Base-by-base conservation (phyloP, 2,113 vertebrate genomes). In the Bettongia penicillata region DNA sequence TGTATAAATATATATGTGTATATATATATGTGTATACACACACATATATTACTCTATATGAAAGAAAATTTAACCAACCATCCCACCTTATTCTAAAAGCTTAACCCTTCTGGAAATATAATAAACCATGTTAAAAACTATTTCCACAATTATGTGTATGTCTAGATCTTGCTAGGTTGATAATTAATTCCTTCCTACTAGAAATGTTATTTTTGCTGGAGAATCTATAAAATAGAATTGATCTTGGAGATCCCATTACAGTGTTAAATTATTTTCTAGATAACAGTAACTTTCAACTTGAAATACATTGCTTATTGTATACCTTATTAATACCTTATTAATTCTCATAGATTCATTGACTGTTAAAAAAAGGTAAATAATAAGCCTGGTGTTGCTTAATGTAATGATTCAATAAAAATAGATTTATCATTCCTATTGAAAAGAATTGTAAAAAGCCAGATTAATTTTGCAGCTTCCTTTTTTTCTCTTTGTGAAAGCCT, bases 141-240 rank as follows among this genome's bases (percentile, higher is more conserved):
- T 98, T 99, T 99, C 99, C 98, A 99, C 92, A 98, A 98, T 98
- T 97, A 97, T 49, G 95, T 97, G 97, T 98, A 98, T 98, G 98
- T 98, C 97, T 98, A 98, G 97, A 98, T 98, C 96, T 98, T 98
- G 96, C 97, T 98, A 98, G 98, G 97, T 99, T 98, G 98, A 93
- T 98, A 98, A 98, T 97, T 97, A 98, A 98, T 97, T 98, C 90
- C 98, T 98, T 98, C 98, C 94, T 98, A 98, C 96, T 98, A 98
- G 98, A 99, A 98, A 98, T 97, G 97, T 98, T 99, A 98, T 99
- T 99, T 99, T 99, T 98, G 97, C 97, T 99, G 98, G 98, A 98
- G 97, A 98, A 93, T 98, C 98, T 98, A 98, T 98, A 97, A 98
- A 98, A 98, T 97, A 90, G 61, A 98, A 96, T 97, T 98, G 96